Percentiles rank a stretch among this genome's conserved stretches.
These are phyloP conservation scores for Lomographa bimaculata DNA, from an alignment of 2,888 invertebrate genomes.

Conservation along the genomic window DNA sequence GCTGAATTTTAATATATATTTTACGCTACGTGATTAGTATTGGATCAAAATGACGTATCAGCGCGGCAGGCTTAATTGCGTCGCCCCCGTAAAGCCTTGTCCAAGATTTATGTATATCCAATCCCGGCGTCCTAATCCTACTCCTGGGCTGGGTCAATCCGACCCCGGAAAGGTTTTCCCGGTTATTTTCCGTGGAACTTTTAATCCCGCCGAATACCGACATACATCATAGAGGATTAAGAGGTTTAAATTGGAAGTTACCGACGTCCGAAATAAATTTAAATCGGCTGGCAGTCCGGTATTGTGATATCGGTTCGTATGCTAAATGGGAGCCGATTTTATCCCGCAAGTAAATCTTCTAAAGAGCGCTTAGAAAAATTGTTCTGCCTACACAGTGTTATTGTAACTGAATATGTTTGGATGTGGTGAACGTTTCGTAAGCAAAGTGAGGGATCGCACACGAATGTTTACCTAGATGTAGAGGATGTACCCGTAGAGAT, in stretches of 20 bases:
- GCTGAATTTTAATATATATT: slow-evolving; percentile 81
- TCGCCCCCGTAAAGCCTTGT: slow-evolving; percentile 74
- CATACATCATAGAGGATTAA: slow-evolving; percentile 84
- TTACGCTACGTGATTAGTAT: slow-evolving; percentile 64
- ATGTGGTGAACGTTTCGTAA: slow-evolving; percentile 3
- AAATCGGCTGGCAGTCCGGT: slow-evolving; percentile 80
- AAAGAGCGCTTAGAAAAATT: slow-evolving; percentile 56
- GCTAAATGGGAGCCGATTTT: slow-evolving; percentile 79
- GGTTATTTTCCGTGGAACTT: slow-evolving; percentile 84
- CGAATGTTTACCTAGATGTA: slow-evolving; percentile 10
- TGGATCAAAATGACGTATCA: slow-evolving; percentile 78
- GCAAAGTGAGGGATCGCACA: slow-evolving; percentile 1
- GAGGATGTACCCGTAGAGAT: not conserved
- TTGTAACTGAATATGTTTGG: slow-evolving; percentile 26
- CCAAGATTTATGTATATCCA: slow-evolving; percentile 82
- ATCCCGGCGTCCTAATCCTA: slow-evolving; percentile 80
- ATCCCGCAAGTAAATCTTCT: slow-evolving; percentile 71
- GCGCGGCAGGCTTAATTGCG: slow-evolving; percentile 76
- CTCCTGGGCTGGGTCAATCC: slow-evolving; percentile 79
- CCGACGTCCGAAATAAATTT: slow-evolving; percentile 84
- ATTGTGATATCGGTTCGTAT: slow-evolving; percentile 80
- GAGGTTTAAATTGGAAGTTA: slow-evolving; percentile 84
- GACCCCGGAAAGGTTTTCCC: slow-evolving; percentile 83
- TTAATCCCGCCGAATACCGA: slow-evolving; percentile 83
- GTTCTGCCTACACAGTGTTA: slow-evolving; percentile 33